Percentiles rank a stretch among this genome's conserved stretches.
Evolutionary conservation across 2,888 invertebrate genomes (phyloP).

Genomic region (Hofmannophila pseudospretella): DNA sequence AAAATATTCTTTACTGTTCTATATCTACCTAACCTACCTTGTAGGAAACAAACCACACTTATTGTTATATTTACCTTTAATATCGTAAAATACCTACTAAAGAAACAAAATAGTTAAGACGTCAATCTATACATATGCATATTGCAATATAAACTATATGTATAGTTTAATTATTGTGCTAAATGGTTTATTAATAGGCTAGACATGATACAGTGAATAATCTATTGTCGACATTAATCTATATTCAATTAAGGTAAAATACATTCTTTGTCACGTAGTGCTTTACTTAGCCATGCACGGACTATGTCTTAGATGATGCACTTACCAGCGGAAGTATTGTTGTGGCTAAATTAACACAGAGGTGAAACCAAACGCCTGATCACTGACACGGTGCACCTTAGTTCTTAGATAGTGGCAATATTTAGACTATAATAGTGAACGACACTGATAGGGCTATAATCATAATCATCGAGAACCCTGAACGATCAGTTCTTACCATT

Average conservation of each 20-base stretch:
- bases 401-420: constrained; percentile 24
- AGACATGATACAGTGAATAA: constrained; percentile 24
- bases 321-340: constrained; percentile 17
- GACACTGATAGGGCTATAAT: not conserved
- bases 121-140: constrained; percentile 19
- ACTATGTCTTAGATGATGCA: constrained; percentile 39
- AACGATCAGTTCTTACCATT: constrained; percentile 15
- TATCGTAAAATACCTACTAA: constrained; percentile 16
- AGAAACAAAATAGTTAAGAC: constrained; percentile 14
- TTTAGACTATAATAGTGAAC: constrained; percentile 15
- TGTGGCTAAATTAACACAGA: constrained; percentile 9
- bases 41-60: too few species aligned
- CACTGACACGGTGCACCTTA: constrained; percentile 40
- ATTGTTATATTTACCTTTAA: too few species aligned
- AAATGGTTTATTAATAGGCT: constrained; percentile 27
- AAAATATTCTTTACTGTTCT: too few species aligned
- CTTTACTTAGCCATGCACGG: constrained; percentile 53
- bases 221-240: constrained; percentile 20
- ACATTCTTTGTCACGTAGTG: constrained; percentile 45
- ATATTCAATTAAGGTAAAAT: constrained; percentile 22
- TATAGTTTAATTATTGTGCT: constrained; percentile 18
- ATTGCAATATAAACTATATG: constrained; percentile 20
- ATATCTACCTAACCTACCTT: too few species aligned
- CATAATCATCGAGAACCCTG: not conserved
- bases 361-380: constrained; percentile 7